Base-by-base conservation (phyloP, 1,140 invertebrate species). In the Rhagoletis zephyria region DNA sequence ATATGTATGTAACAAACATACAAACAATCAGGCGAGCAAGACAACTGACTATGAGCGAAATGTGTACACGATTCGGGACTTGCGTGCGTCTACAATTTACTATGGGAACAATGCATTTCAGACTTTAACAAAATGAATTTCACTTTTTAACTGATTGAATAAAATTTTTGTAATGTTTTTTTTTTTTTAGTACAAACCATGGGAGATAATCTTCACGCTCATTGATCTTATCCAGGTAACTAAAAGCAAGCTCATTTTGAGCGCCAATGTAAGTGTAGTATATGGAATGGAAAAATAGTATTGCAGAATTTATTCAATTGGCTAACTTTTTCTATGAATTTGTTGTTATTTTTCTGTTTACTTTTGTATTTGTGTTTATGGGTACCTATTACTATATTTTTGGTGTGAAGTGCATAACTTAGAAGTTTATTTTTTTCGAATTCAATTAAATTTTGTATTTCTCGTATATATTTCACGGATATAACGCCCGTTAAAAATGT, bases 131-230 rank as follows among this genome's bases (percentile, higher is more conserved):
- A 85, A 59, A 64, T n/a, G n/a, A 85, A 65, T 86, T 81, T 45
- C 19, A 42, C 85, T 9, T 45, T 45, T 74, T 48, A 16, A 74
- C 10, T 74, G 67, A 48, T 45, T 45, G 42, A 56, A 85, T 85
- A 85, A 85, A 85, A 45, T 45, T 16, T 14, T 74, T 48, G 10
- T 45, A 40, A 40, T 67, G 65, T 81, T n/a, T 16, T 64, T 30
- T 30, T 30, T 12, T 87, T 86, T 74, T 42, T 61, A 51, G 85
- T 95, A 96, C 95, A 95, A 95, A 95, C 95, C 95, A 96, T 94
- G 95, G 95, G 93, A 95, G 94, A 94, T 95, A 95, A 93, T 95
- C 95, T 95, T 95, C 95, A 93, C 91, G 92, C 88, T 96, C 95
- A 94, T 94, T 94, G 90, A 93, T 91, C 94, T 95, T 95, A 94